Evolutionary conservation across 2,888 invertebrate genomes (phyloP), one percentile per base, ranked within the genome.

Genomic region (Oxyteleia sp.): DNA sequence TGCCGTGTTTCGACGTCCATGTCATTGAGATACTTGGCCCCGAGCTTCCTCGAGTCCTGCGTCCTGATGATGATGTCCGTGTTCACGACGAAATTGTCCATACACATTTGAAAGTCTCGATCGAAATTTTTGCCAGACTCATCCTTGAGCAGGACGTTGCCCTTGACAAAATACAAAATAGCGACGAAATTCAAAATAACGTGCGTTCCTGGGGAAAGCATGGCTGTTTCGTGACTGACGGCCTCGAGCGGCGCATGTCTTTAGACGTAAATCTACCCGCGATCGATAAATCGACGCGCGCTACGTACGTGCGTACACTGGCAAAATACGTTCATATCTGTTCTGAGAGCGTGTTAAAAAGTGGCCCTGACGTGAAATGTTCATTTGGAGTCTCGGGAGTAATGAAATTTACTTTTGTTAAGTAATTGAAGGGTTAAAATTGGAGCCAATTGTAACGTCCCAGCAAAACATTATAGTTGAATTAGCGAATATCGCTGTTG

Each of bases 51-150:
- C 0, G 98, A 98, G 93, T 98, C 98, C 90, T 97, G 96, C 0
- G 98, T 98, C 90, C 97, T 95, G 90, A 98, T 98, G 89, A 98
- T 98, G 93, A 97, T 98, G 93, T 98, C 97, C 89, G 95, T 95
- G 93, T 97, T 97, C 85, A 98, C 95, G 93, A 97, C 97, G 93
- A 98, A 98, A 93, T 96, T 96, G 87, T 96, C 95, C 89, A 95
- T 94, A 94, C 97, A 97, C 89, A 95, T 95, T 86, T 95, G 95
- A 79, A 96, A 94, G 92, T 95, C 95, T 85, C 95, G 94, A 88
- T 95, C 95, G 85, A 92, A 88, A 8, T 92, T 87, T 83, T 94
- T 93, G 0, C 88, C 88, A 84, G 87, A 87, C 59, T 88, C 85
- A 75, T 88, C 84, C 32, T 85, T 88, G 20, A 83, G 69, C 59